Evolutionary conservation across 2,888 invertebrate species (phyloP), one percentile per base, ranked within the genome.

Genomic region (Aspidiotus destructor): DNA sequence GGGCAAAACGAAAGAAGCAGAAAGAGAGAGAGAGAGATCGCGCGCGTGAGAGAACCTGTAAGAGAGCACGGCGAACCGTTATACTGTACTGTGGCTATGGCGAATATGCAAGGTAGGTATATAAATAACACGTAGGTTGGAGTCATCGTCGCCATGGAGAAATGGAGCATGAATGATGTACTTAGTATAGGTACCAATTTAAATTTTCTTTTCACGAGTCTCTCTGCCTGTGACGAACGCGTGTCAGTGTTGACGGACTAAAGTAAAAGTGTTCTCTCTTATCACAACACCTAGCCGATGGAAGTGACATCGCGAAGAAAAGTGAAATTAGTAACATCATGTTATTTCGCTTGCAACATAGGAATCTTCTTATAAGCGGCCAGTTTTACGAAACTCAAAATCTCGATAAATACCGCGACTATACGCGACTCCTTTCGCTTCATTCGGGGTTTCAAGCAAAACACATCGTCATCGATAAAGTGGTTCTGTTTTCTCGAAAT

Each of bases 191-290:
- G n/a, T 52, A 52, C n/a, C 11, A n/a, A 52, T 52, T 52, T 52
- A 52, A n/a, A n/a, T 52, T 52, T 52, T 52, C n/a, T 52, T 52
- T 52, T 54, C 17, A 16, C 15, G 15, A 16, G 15, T 9, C 55
- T 17, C 55, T 13, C 17, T 54, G 15, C 55, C 16, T 16, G 55
- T 16, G n/a, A 11, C 55, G 55, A 16, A 15, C 55, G 55, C 17
- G 16, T 54, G 61, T 9, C 15, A 48, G 17, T 16, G 28, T 40
- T 41, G 17, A 63, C 54, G 53, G 54, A 28, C 15, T 57, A 44
- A 57, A 64, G 64, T 64, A 64, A 64, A 54, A 64, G 64, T 64
- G 64, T 64, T 64, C 55, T 54, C 52, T 52, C 55, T 17, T 54
- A 9, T 54, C 57, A 15, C 57, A 16, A 13, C 13, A 15, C 10